Evolutionary conservation across 2,888 invertebrate species (phyloP), one percentile per base, ranked within the genome.

Genomic region (Nemotelus pantherinus): DNA sequence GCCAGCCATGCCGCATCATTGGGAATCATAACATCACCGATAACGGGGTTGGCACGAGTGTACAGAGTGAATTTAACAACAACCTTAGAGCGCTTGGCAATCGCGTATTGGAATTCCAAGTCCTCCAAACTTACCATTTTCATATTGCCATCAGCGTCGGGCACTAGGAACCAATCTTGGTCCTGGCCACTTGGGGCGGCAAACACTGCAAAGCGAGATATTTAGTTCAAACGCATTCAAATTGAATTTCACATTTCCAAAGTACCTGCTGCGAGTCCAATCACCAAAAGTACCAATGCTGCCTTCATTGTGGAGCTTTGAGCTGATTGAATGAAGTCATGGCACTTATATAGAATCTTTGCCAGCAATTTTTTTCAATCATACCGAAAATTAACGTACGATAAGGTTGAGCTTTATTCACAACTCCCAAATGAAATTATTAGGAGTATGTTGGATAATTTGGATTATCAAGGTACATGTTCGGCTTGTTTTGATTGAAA

Each of bases 11-110:
- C 80, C 3, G 9, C 76, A 48, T 81, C 79, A 1, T 78, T 78
- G 3, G 80, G 25, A 6, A 77, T 79, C 25, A 82, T 58, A 41
- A 80, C 55, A 58, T 81, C 77, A 0, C 81, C 80, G n/a, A 58
- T 64, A 2, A 5, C 67, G 0, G 81, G 79, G 76, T 80, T 82
- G 1, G 77, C 25, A 43, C 84, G 84, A 0, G 88, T 87, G 76
- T 82, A 89, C 2, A 88, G 64, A 60, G 76, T 77, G 63, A 78
- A 81, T 44, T 67, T 63, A 2, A 80, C 79, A 41, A 5, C 39
- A 41, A 60, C 47, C 4, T 44, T 45, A 2, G 10, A 47, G 3
- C 74, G 74, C 2, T 5, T 2, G 2, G 7, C 48, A 41, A 48
- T 48, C 5, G 9, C 41, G 41, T 47, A 3, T 41, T 60, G 39